phyloP scores from a whole-genome alignment of 2,888 invertebrate genomes.

The Tenthredo scrophulariae region DNA sequence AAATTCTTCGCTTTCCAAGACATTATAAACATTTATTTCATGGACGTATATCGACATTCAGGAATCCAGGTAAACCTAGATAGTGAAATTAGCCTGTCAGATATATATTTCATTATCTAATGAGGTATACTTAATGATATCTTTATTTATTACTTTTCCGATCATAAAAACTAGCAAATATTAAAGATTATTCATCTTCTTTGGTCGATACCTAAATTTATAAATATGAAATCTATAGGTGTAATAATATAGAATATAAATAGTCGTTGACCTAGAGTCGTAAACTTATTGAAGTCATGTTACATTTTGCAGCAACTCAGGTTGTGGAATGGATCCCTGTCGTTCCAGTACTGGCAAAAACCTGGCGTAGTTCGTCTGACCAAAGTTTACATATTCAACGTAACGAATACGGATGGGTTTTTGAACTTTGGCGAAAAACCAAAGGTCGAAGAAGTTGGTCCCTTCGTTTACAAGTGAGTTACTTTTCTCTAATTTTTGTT shows the following conservation, averaged over 20 bases:
- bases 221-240: not conserved
- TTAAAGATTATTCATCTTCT: not conserved
- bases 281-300: slow-evolving; percentile 32
- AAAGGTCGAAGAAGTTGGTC: slow-evolving; percentile 90
- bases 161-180: slow-evolving; percentile 4
- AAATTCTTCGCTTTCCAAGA: not conserved
- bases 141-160: not conserved
- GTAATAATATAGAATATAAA: not conserved
- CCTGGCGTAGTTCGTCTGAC: slow-evolving; percentile 91
- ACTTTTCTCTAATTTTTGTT: slow-evolving; percentile 1
- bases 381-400: slow-evolving; percentile 94
- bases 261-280: not conserved
- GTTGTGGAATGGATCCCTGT: slow-evolving; percentile 90
- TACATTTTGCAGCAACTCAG: slow-evolving; percentile 85
- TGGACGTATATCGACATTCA: not conserved
- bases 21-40: not conserved
- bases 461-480: slow-evolving; percentile 91
- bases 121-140: not conserved
- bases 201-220: not conserved
- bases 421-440: slow-evolving; percentile 89
- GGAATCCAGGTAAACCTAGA: not conserved
- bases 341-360: slow-evolving; percentile 94
- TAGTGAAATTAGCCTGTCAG: not conserved
- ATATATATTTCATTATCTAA: not conserved
- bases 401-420: slow-evolving; percentile 91